Evolutionary conservation across 2,113 vertebrate species (phyloP), one percentile per base, ranked within the genome.

Genomic region (Passerina amoena): DNA sequence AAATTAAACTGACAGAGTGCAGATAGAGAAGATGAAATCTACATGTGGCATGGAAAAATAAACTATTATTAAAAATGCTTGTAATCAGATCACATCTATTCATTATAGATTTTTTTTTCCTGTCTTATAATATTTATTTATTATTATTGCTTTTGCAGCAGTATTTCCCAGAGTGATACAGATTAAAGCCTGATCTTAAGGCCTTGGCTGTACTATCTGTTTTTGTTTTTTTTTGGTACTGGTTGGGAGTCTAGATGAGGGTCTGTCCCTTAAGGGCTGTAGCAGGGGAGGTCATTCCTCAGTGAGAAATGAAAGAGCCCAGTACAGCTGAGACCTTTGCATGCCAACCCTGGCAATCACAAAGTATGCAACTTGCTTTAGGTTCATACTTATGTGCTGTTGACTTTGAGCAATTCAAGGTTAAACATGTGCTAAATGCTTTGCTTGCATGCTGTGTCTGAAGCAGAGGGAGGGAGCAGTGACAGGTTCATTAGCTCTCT

Each of bases 391-490:
- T 76, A 63, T 15, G 35, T 48, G 51, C 85, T 70, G 5, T 57
- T 86, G 93, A 81, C 92, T 95, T 96, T 90, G 90, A 90, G 56
- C 60, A 83, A 48, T 73, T 83, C 86, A 96, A 95, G 90, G 94
- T 95, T 93, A 94, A 93, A 77, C 51, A 23, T 0, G 6, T 27
- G 37, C 56, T 64, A 63, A 90, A 27, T 19, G 51, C 91, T 87
- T 83, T 64, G 70, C 59, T 91, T 94, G 73, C 83, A 86, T 94
- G 69, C 90, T 37, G 82, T 80, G 61, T 20, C 42, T 78, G 86
- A 83, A 27, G 20, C 22, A 44, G 77, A 35, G 77, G 56, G 28
- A 91, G 30, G 40, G 76, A 88, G 64, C 5, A 2, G 64, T 90
- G 88, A 69, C 92, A 92, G 87, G 45, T 82, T 93, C 9, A 3